Evolutionary conservation across 2,888 invertebrate species (phyloP), one percentile per base, ranked within the genome.

Genomic region (Melinaea menophilus): DNA sequence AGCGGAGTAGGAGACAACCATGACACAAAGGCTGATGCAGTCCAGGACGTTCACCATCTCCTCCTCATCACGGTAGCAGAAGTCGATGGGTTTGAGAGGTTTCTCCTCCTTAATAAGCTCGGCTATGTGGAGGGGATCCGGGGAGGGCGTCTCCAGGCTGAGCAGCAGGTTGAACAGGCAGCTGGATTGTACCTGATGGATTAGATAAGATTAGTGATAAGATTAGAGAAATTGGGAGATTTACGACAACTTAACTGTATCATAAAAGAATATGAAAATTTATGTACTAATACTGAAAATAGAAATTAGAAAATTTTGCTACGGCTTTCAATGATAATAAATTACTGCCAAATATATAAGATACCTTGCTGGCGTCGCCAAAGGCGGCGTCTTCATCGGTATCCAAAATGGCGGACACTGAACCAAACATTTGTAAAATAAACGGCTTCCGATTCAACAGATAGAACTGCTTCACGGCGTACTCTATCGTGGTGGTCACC

Each of bases 401-500:
- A 79, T 99, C 99, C 73, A 99, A 90, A 79, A 99, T 97, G 2
- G 98, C 97, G 0, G 99, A 99, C 0, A 99, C 97, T 3, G 98
- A 98, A 2, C 99, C 99, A 88, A 99, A 99, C 98, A 99, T 98
- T 93, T 99, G 99, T 59, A 99, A 91, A 73, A 99, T 97, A 78
- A 99, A 99, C 1, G 99, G 99, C 79, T 99, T 99, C 59, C 99
- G 93, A 80, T 99, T 99, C 83, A 99, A 93, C 64, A 99, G 92
- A 85, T 99, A 99, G 86, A 99, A 99, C 81, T 99, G 99, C 79
- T 99, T 98, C 12, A 99, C 99, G 0, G 98, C 97, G 81, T 99
- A 99, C 81, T 99, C 99, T 61, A 99, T 97, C 0, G 99, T 98
- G 0, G 97, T 95, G 4, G 97, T 97, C 2, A 99, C 96, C 33